Base-by-base conservation (phyloP, 2,888 invertebrate species). In the Catocala sponsa region DNA sequence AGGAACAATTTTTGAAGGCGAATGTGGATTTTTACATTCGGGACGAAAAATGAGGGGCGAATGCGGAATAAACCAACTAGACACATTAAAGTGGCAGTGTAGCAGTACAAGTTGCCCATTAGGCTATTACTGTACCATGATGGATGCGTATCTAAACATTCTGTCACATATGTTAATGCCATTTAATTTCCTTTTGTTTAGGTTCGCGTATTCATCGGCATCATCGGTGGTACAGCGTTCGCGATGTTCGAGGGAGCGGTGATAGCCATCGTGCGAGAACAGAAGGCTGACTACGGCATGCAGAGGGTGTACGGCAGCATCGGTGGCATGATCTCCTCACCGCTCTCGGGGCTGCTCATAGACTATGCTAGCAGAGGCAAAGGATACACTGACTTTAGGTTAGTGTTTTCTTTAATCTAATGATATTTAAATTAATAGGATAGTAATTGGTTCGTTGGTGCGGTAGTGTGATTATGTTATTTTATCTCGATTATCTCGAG, bases 171-270 rank as follows among this genome's bases (percentile, higher is more conserved):
- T n/a, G 48, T 47, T 55, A 47, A 55, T 41, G 7, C 42, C 11
- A 12, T 42, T 42, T 25, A 25, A 25, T 25, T 25, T 25, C 25
- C 25, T 25, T 25, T 4, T 25, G 64, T 68, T 10, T 79, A 95
- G 95, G 94, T 94, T 12, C 91, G 96, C 46, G 95, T 95, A 6
- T 94, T 95, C 78, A 92, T 95, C 79, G 96, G 96, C 15, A 96
- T 97, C 63, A 96, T 97, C 63, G 95, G 97, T 46, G 97, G 97
- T 0, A 97, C 97, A 1, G 96, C 96, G 0, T 97, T 97, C 83
- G 97, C 97, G 33, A 97, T 97, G 96, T 97, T 97, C 82, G 97
- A 97, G 87, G 97, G 97, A 0, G 97, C 97, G 0, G 97, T 97
- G 2, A 96, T 97, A 63, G 96, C 97, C 5, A 96, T 97, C 75